Base-by-base conservation (phyloP, 2,113 vertebrate genomes). In the Cyrtonyx montezumae region DNA sequence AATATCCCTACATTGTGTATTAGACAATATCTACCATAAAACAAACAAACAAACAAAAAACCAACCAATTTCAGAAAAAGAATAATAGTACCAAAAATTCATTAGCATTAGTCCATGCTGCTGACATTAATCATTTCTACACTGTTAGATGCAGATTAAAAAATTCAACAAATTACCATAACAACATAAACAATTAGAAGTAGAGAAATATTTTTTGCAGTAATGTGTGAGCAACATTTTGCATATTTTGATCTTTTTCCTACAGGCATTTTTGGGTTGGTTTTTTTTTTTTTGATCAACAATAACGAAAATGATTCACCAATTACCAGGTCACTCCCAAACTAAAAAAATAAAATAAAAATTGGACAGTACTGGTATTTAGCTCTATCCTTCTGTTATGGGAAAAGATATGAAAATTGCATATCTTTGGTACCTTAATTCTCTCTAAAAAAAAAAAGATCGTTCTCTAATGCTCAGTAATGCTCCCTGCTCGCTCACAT, bases 171-270 rank as follows among this genome's bases (percentile, higher is more conserved):
- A 68, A 63, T 83, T 85, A 49, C 9, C 7, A 34, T 40, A 85
- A n/a, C 11, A 55, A 46, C 48, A 58, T 18, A 7, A 91, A 56
- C 20, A 80, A 67, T 55, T 61, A 63, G 22, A 88, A 67, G 11
- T 68, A 73, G 6, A 46, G 3, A 74, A 91, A 53, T 5, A 8
- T 8, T 32, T 66, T 69, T 80, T 61, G 1, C 22, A 81, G 30
- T 62, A 61, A 46, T 0, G 2, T 19, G 1, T 61, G 58, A 62
- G 7, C 1, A 40, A 59, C 11, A 51, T 65, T 69, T 6, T 1
- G 0, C 0, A 4, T 1, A 46, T 58, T 88, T 66, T 23, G 1
- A 48, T 69, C 65, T 4, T n/a, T 75, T 80, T 84, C 11, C 5
- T 61, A 11, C 9, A 21, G 11, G 3, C 2, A 32, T 90, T 75